Evolutionary conservation across 2,113 vertebrate species (phyloP).

Genomic region (Salvelinus alpinus): DNA sequence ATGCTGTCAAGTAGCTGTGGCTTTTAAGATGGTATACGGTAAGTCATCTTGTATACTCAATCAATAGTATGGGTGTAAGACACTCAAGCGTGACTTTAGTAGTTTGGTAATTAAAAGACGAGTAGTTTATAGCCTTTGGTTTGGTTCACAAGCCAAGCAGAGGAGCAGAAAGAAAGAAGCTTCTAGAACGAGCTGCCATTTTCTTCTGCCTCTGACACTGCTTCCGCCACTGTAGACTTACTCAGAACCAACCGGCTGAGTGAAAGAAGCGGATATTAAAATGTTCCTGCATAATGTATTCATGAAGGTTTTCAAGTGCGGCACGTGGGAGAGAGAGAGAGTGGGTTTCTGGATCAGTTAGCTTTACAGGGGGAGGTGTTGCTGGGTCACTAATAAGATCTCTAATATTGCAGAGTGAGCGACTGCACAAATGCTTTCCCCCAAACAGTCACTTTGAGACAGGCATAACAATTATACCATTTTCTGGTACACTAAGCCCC

Average conservation of each 20-base stretch:
- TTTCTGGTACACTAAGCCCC: constrained; percentile 60
- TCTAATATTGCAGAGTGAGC: constrained; percentile 54
- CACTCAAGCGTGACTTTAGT: constrained; percentile 41
- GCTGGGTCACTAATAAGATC: constrained; percentile 63
- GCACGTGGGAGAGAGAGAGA: constrained; percentile 45
- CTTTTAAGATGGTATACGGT: constrained; percentile 16
- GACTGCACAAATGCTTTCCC: constrained; percentile 55
- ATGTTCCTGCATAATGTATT: constrained; percentile 73
- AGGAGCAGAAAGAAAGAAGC: constrained; percentile 41
- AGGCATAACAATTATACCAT: constrained; percentile 57
- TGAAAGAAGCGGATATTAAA: constrained; percentile 71
- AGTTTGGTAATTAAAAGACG: constrained; percentile 62
- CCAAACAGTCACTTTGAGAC: constrained; percentile 51
- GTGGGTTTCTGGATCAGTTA: constrained; percentile 70
- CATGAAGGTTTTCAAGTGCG: constrained; percentile 62
- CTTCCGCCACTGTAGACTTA: constrained; percentile 44
- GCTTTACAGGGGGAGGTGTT: constrained; percentile 65
- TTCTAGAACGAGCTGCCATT: constrained; percentile 64
- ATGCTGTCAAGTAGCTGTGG: constrained; percentile 18
- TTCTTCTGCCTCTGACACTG: constrained; percentile 45
- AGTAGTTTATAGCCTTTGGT: constrained; percentile 48
- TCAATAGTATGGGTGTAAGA: constrained; percentile 25
- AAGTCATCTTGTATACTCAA: constrained; percentile 31
- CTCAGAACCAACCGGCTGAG: constrained; percentile 54
- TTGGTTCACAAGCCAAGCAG: constrained; percentile 37